Percentiles rank a stretch among this genome's conserved stretches.
Evolutionary conservation across 2,113 vertebrate genomes (phyloP).

Genomic region (Gnathonemus echidnorhynchus): DNA sequence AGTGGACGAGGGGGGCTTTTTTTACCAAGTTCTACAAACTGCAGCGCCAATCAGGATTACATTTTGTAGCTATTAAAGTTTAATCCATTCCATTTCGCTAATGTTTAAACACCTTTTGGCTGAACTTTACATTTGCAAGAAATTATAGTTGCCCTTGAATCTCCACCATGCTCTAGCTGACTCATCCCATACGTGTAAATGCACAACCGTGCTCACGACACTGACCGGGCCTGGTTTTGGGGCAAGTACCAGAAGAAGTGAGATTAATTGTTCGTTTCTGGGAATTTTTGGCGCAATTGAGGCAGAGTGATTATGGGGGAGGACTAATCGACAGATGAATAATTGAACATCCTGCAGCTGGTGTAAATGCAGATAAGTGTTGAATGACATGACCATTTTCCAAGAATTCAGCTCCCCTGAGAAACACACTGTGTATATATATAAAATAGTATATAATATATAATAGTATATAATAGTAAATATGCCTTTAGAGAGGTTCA

Average conservation of each 20-base stretch:
- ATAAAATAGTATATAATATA: too few relatives aligned
- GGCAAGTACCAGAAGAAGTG: background rate
- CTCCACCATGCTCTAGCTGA: background rate
- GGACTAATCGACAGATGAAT: conserved; percentile 12
- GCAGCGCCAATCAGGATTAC: background rate
- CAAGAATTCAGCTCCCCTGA: background rate
- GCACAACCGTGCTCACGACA: background rate
- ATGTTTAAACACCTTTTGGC: background rate
- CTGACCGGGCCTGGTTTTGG: background rate
- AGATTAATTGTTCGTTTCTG: background rate
- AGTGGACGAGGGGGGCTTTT: background rate
- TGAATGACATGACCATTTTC: background rate
- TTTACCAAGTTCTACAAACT: background rate
- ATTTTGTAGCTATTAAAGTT: background rate
- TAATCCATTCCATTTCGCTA: background rate
- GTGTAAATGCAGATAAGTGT: background rate
- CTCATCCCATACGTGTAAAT: background rate
- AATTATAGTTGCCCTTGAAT: background rate
- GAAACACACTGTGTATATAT: background rate
- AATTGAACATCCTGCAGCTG: conserved; percentile 11
- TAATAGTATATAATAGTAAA: conserved; percentile 13
- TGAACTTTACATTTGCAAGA: background rate
- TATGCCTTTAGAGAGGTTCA: conserved; percentile 32
- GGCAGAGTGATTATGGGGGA: background rate
- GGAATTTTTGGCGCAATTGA: background rate